These are phyloP conservation scores for Tretioscincus oriximinensis DNA, from an alignment of 2,113 vertebrate genomes.

Conservation along the genomic window DNA sequence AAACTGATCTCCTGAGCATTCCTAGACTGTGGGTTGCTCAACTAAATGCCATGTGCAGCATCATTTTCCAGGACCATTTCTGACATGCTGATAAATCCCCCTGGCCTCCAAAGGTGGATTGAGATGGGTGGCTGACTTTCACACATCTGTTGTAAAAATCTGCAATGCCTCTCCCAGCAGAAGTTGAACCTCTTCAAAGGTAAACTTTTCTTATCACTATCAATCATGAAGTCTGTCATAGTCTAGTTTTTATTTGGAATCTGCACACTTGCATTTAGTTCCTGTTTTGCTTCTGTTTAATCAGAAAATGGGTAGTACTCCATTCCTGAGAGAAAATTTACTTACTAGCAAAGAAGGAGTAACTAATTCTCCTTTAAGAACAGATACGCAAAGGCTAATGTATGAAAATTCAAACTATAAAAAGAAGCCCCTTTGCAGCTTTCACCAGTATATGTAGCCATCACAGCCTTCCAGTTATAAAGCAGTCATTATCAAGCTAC, in stretches of 20 bases:
- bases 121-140: no score
- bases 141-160: no score
- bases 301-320: background rate
- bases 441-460: background rate
- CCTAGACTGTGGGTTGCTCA: no score
- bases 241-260: conserved; percentile 5
- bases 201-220: background rate
- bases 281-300: conserved; percentile 8
- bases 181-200: background rate
- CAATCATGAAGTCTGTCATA: background rate
- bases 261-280: conserved; percentile 1
- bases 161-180: no score
- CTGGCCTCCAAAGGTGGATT: no score
- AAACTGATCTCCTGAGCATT: no score
- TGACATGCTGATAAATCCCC: no score
- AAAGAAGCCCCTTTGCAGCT: background rate
- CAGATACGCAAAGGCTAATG: background rate
- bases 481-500: background rate
- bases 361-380: background rate
- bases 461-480: background rate
- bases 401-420: background rate
- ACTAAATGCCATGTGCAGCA: no score
- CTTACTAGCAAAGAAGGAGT: background rate
- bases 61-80: no score
- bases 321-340: background rate